Base-by-base conservation (phyloP, 2,888 invertebrate genomes). In the Chrysolina oricalcia region DNA sequence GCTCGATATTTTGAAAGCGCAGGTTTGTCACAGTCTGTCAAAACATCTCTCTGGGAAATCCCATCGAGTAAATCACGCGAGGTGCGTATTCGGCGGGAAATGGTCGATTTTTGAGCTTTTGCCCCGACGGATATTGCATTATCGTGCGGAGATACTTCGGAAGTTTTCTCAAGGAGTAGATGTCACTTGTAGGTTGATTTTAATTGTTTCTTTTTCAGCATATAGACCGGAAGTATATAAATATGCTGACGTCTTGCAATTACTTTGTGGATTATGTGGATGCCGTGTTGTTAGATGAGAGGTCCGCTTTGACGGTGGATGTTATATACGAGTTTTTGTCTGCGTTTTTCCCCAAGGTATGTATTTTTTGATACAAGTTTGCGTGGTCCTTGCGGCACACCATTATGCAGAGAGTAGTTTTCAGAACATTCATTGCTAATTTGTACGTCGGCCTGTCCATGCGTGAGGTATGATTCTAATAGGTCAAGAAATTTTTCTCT, bases 241-340 rank as follows among this genome's bases (percentile, higher is more conserved):
- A 94, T 78, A 93, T 96, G 90, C 90, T 98, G 75, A 90, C 96
- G 66, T 94, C 94, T 79, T 96, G 95, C 87, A 95, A 93, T 84
- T 95, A 95, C 83, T 93, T 97, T 81, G 93, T 95, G 46, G 97
- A 97, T 88, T 98, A 97, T 87, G 93, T 97, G 77, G 97, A 97
- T 86, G 94, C 96, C n/a, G 93, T 97, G 23, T 89, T 98, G 64
- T 89, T 96, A 70, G 97, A 97, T 87, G 97, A 98, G 88, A 91
- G 97, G 81, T 92, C 93, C 74, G 96, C 96, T 13, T 90, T 98
- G 11, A 96, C 94, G 80, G 95, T 96, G 84, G 93, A 94, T 70
- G 92, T 94, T 83, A 96, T 97, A 83, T 95, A 95, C 87, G 95
- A 95, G 86, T 97, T 98, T 88, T 91, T 97, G 87, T 94, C 94